These are phyloP conservation scores for Dromiciops gliroides DNA, from an alignment of 2,113 vertebrate species.

Conservation along the genomic window DNA sequence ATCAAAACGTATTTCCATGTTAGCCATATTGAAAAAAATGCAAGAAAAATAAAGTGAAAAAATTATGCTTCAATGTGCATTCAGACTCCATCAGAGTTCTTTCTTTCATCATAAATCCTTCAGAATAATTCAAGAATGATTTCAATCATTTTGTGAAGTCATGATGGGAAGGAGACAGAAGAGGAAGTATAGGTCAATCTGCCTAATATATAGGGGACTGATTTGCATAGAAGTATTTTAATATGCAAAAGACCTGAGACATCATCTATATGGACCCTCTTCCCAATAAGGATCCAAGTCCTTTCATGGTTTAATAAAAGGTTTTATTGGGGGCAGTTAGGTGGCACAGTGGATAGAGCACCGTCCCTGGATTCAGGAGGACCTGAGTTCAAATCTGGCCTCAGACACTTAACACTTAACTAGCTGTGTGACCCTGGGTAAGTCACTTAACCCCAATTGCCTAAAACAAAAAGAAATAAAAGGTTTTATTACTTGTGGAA, in stretches of 20 bases:
- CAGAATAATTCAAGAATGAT: background rate
- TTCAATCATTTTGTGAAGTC: slow-evolving; percentile 18
- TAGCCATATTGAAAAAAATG: background rate
- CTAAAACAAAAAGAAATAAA: too few relatives aligned
- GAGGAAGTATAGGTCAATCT: background rate
- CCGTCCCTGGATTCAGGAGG: too few relatives aligned
- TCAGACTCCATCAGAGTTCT: background rate
- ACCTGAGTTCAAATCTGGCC: too few relatives aligned
- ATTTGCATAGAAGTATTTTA: background rate
- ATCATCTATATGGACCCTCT: background rate
- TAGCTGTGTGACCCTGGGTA: too few relatives aligned
- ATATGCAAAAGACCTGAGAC: background rate
- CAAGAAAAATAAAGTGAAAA: background rate
- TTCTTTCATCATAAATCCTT: background rate
- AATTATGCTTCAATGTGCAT: background rate
- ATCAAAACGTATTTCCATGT: background rate
- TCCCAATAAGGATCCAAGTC: background rate
- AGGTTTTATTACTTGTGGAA: background rate
- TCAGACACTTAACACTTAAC: too few relatives aligned
- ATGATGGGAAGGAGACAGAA: slow-evolving; percentile 12
- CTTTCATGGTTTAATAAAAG: background rate
- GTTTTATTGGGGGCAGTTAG: too few relatives aligned
- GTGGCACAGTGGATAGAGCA: too few relatives aligned
- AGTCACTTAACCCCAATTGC: too few relatives aligned
- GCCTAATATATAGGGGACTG: background rate